Percentiles rank a stretch among this genome's conserved stretches.
phyloP scores from a whole-genome alignment of 2,797 vertebrate genomes.

The Carduelis carduelis region DNA sequence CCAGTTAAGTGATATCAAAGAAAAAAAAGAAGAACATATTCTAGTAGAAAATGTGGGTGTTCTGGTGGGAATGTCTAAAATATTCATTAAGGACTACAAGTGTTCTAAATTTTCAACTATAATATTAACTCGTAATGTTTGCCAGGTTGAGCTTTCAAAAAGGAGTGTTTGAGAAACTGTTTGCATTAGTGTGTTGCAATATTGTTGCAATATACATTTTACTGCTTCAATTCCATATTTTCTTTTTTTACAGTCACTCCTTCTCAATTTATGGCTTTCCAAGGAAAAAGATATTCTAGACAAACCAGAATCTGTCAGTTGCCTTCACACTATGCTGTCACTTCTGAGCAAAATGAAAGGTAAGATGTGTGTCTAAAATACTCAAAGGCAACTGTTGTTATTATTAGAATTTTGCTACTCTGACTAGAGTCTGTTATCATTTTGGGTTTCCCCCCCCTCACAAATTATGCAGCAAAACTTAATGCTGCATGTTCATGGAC shows the following conservation, averaged over 20 bases:
- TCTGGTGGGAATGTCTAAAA: not conserved
- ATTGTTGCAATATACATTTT: not conserved
- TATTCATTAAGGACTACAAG: not conserved
- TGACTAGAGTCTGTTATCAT: not conserved
- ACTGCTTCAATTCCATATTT: not conserved
- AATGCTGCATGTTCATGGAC: not conserved
- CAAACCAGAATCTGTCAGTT: slow-evolving; percentile 76
- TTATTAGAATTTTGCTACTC: not conserved
- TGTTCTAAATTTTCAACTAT: not conserved
- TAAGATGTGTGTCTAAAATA: slow-evolving; percentile 36
- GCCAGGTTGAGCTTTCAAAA: not conserved
- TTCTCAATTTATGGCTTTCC: slow-evolving; percentile 91
- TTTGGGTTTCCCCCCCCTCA: not conserved
- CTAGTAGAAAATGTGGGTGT: not conserved
- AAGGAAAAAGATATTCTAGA: slow-evolving; percentile 89
- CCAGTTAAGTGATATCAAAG: not conserved
- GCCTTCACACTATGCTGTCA: slow-evolving; percentile 83
- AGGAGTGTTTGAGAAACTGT: not conserved
- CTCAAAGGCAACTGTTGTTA: not conserved
- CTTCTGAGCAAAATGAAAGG: slow-evolving; percentile 92
- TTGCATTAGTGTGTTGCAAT: not conserved
- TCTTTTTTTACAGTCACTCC: slow-evolving; percentile 76
- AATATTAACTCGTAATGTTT: not conserved
- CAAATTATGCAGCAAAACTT: not conserved
- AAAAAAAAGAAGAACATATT: not conserved